Conservation (phyloP, 2,888 invertebrate species). For the Gastracanthus pulcherrimus region DNA sequence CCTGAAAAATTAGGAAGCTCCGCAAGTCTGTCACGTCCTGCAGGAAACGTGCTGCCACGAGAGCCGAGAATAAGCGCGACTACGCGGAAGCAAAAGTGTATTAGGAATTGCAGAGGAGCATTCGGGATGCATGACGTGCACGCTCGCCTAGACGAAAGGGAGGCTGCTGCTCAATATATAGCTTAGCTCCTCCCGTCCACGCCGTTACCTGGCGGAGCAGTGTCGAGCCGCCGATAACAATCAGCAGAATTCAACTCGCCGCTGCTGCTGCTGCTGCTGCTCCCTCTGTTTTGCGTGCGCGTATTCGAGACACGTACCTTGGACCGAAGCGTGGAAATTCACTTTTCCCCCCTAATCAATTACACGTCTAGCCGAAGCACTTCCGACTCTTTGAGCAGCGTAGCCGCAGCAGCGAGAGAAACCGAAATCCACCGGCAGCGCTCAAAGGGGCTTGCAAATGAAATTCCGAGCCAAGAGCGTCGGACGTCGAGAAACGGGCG, state of each 20-base stretch:
- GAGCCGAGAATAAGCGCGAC: too few species aligned
- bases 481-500: too few species aligned
- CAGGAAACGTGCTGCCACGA: background rate
- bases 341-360: constrained; percentile 34
- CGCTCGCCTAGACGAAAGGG: background rate
- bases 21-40: constrained; percentile 9
- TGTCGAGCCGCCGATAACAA: background rate
- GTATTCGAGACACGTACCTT: constrained; percentile 7
- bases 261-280: too few species aligned
- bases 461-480: background rate
- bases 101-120: constrained; percentile 9
- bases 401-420: background rate
- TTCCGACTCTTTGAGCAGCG: constrained; percentile 21
- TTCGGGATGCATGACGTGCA: background rate
- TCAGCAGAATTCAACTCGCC: background rate
- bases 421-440: constrained; percentile 1
- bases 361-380: constrained; percentile 20
- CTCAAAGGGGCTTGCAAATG: constrained; percentile 5
- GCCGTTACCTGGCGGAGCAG: background rate
- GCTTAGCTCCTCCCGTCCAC: background rate
- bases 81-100: constrained; percentile 18
- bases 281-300: too few species aligned
- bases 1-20: constrained; percentile 19
- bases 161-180: background rate
- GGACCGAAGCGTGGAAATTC: constrained; percentile 20